Conservation (phyloP, 2,113 vertebrate genomes). For the Aix galericulata region DNA sequence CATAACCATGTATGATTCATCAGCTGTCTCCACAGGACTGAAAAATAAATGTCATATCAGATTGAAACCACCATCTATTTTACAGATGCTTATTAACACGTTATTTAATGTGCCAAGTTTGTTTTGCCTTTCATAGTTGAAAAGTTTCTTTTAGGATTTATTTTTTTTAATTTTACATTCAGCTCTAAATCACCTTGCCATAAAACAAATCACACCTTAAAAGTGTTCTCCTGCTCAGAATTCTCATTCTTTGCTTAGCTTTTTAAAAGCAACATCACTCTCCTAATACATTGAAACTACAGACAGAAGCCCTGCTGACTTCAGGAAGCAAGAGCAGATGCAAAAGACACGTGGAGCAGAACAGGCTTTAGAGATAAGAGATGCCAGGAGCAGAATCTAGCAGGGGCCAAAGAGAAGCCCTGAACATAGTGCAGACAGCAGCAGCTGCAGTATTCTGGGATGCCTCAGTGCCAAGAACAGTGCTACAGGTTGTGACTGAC, state of each 20-base stretch:
- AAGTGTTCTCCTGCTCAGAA: background rate
- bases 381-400: background rate
- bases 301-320: background rate
- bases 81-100: background rate
- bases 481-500: no score
- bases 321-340: background rate
- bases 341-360: background rate
- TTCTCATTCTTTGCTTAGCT: background rate
- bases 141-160: background rate
- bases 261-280: background rate
- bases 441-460: background rate
- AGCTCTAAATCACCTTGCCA: background rate
- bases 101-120: background rate
- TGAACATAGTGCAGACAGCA: background rate
- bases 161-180: background rate
- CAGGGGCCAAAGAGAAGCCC: background rate
- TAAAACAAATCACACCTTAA: background rate
- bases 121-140: background rate
- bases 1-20: conserved; percentile 11
- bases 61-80: background rate
- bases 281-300: background rate
- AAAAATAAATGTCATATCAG: conserved; percentile 6
- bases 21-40: background rate
- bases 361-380: background rate
- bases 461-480: background rate